Evolutionary conservation across 2,797 vertebrate species (phyloP).

Genomic region (Neomorphus geoffroyi): DNA sequence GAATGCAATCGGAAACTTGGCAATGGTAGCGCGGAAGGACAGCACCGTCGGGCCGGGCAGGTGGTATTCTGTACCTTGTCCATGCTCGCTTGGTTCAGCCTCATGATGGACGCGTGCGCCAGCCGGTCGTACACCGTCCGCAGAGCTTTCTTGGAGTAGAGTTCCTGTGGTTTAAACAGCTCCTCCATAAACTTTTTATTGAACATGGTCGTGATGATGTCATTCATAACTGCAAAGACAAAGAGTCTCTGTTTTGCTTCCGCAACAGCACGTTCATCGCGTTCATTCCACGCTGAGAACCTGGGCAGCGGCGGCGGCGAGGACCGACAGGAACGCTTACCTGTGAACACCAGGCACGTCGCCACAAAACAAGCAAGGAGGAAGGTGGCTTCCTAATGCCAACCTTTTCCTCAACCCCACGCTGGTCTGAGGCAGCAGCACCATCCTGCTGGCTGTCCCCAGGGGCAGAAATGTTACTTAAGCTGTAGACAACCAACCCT

Average conservation of each 20-base stretch:
- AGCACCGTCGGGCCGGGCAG: neutral
- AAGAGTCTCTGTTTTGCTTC: neutral
- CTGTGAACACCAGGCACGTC: neutral
- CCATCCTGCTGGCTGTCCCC: neutral
- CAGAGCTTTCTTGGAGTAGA: constrained; percentile 96
- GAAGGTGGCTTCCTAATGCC: neutral
- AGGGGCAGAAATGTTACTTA: neutral
- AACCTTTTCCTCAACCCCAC: neutral
- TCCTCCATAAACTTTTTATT: constrained; percentile 96
- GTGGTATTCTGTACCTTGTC: constrained; percentile 85
- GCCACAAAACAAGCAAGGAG: neutral
- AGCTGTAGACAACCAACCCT: neutral
- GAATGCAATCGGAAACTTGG: rapidly evolving
- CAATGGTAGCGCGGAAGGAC: rapidly evolving
- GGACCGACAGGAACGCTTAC: neutral
- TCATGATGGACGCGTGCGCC: constrained; percentile 97
- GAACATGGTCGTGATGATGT: constrained; percentile 98
- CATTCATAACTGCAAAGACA: constrained; percentile 92
- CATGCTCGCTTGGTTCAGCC: constrained; percentile 98
- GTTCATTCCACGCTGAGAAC: neutral
- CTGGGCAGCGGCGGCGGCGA: neutral
- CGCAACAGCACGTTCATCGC: neutral
- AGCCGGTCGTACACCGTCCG: constrained; percentile 93
- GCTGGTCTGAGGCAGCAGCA: neutral
- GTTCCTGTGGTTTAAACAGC: constrained; percentile 96